Conservation (phyloP, 92 coral and sea anemone species). For the Meandrina meandrites region DNA sequence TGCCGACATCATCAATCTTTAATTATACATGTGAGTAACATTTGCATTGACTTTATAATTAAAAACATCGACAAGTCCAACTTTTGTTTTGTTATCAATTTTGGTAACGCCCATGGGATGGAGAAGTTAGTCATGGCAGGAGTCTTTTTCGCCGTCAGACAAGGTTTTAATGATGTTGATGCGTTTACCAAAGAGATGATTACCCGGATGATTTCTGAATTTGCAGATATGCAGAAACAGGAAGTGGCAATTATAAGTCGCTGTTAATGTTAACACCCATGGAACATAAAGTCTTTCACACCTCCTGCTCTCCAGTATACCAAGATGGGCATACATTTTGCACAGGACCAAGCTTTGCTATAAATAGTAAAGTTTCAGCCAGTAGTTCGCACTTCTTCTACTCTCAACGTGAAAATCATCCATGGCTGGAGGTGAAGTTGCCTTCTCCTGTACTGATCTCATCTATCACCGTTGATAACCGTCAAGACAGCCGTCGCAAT, state of each 20-base stretch:
- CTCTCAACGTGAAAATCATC: not conserved
- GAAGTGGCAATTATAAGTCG: not conserved
- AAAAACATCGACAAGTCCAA: not conserved
- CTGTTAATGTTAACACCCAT: not conserved
- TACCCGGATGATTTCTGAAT: not conserved
- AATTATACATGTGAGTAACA: not conserved
- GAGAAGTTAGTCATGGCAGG: not conserved
- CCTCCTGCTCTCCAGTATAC: conserved; percentile 9
- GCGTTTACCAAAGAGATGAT: not conserved
- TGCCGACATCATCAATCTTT: not conserved
- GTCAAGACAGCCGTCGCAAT: not conserved
- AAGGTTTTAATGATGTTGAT: not conserved
- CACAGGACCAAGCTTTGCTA: conserved; percentile 4
- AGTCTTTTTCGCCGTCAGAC: not conserved
- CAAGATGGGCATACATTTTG: not conserved
- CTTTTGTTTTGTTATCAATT: not conserved
- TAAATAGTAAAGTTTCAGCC: not conserved
- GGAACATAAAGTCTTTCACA: not conserved
- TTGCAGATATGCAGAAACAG: not conserved
- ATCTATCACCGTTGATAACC: conserved; percentile 3
- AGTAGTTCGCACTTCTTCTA: not conserved
- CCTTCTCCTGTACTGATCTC: conserved; percentile 16
- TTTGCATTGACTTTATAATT: conserved; percentile 6
- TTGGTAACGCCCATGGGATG: not conserved
- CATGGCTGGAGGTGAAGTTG: conserved; percentile 29